These are phyloP conservation scores for Dipodomys merriami DNA, from an alignment of 2,113 vertebrate species.

Conservation along the genomic window DNA sequence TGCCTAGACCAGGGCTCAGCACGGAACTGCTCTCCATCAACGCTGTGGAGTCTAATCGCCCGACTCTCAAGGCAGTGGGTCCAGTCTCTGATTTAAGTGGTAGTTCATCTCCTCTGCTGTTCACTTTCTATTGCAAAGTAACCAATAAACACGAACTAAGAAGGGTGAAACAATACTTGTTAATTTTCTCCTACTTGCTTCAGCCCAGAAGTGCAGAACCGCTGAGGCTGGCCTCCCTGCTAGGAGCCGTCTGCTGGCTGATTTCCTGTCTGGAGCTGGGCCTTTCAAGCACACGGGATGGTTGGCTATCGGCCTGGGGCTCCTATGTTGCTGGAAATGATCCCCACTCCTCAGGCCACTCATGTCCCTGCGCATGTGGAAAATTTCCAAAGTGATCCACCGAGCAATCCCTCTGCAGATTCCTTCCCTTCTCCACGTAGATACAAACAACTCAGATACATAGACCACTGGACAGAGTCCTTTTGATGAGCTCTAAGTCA, in stretches of 20 bases:
- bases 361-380: neutral
- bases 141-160: neutral
- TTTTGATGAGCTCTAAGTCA: neutral
- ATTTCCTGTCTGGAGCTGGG: neutral
- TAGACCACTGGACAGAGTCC: neutral
- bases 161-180: neutral
- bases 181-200: neutral
- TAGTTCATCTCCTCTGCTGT: neutral
- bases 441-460: neutral
- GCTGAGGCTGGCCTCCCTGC: neutral
- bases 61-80: neutral
- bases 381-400: neutral
- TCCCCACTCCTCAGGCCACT: neutral
- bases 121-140: neutral
- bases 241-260: neutral
- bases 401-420: neutral
- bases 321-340: neutral
- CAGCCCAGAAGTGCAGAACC: neutral
- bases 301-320: neutral
- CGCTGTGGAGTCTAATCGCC: neutral
- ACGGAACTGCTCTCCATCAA: neutral
- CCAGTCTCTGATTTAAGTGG: neutral
- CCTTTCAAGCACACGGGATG: neutral
- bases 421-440: neutral
- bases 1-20: neutral